Conservation (phyloP, 1,140 invertebrate species). For the Myzus persicae region DNA sequence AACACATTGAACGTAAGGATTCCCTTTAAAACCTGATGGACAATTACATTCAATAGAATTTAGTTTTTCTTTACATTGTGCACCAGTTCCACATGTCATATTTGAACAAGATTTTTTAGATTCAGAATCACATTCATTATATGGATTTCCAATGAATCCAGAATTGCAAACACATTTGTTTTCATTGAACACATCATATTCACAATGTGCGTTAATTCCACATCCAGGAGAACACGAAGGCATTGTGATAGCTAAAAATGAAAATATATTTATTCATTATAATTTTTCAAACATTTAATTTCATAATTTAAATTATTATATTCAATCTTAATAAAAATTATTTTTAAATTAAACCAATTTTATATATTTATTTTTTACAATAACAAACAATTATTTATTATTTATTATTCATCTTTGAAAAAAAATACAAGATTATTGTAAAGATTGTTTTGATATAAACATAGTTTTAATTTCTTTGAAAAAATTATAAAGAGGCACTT, state of each 20-base stretch:
- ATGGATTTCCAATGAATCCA: constrained; percentile 82
- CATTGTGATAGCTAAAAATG: constrained; percentile 74
- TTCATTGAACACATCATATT: constrained; percentile 79
- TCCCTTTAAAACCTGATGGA: constrained; percentile 76
- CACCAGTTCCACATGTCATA: constrained; percentile 81
- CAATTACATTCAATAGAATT: constrained; percentile 78
- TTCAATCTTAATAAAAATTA: too few relatives aligned
- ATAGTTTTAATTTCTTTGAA: background rate
- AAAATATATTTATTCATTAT: constrained; percentile 65
- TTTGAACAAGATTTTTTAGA: constrained; percentile 83
- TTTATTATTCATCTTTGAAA: too few relatives aligned
- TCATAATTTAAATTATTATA: too few relatives aligned
- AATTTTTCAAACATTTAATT: too few relatives aligned
- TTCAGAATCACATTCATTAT: constrained; percentile 80
- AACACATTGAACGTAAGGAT: constrained; percentile 77
- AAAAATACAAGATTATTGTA: too few relatives aligned
- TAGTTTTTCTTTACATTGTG: constrained; percentile 76
- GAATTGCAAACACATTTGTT: constrained; percentile 78
- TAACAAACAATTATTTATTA: too few relatives aligned
- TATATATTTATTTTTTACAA: too few relatives aligned
- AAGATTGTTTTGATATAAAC: background rate
- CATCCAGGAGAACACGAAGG: constrained; percentile 82
- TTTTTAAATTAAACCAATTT: too few relatives aligned
- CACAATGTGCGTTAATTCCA: constrained; percentile 79
- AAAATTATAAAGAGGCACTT: constrained; percentile 65